Evolutionary conservation across 2,888 invertebrate species (phyloP).

Genomic region (Nomada flava): DNA sequence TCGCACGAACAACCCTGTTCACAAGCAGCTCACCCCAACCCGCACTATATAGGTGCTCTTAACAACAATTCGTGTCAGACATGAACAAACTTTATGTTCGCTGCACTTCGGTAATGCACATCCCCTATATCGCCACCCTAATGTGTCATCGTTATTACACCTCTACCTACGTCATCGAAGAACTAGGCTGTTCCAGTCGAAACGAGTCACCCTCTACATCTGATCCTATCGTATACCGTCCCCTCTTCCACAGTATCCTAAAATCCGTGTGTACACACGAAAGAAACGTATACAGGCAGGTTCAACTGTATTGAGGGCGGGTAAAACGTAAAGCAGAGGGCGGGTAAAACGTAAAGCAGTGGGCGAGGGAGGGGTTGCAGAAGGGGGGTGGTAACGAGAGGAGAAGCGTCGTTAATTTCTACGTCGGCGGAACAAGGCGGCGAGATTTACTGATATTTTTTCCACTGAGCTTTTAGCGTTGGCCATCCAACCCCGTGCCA

Average conservation of each 20-base stretch:
- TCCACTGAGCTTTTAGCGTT: conserved; percentile 69
- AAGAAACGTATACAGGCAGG: background rate
- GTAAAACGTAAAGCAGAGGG: background rate
- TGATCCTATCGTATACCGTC: background rate
- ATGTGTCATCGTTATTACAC: conserved; percentile 1
- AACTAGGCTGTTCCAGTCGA: background rate
- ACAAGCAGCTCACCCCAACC: background rate
- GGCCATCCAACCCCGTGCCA: conserved; percentile 16
- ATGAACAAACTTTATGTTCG: background rate
- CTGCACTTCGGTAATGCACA: background rate
- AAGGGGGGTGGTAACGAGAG: conserved; percentile 40
- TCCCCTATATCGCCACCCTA: background rate
- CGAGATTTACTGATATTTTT: conserved; percentile 74
- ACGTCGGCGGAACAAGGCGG: conserved; percentile 65
- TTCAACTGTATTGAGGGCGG: background rate
- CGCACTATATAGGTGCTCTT: background rate
- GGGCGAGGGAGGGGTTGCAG: background rate
- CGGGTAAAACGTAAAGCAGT: background rate
- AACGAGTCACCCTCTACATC: background rate
- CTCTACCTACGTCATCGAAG: background rate
- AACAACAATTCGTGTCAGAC: conserved; percentile 4
- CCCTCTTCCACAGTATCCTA: background rate
- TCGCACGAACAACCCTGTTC: background rate
- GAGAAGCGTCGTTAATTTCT: conserved; percentile 68
- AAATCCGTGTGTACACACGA: conserved; percentile 4